These are phyloP conservation scores for Platorchestia sp. DNA, from an alignment of 1,140 invertebrate genomes.

Conservation along the genomic window DNA sequence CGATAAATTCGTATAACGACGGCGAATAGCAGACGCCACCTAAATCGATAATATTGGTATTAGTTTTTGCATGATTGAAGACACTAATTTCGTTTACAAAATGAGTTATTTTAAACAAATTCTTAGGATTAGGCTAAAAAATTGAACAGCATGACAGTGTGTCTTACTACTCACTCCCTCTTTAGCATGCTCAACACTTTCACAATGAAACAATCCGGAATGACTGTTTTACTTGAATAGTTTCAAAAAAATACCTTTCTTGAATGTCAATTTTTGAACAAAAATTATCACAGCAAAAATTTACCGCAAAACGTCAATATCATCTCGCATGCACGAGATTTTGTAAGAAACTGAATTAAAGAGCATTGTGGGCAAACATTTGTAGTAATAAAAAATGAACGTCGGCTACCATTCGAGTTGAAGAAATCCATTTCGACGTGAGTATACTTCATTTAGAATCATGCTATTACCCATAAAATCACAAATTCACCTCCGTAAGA, in stretches of 20 bases:
- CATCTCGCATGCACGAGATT: neutral
- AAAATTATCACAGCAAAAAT: neutral
- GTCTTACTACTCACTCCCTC: too few relatives aligned
- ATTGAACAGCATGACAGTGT: too few relatives aligned
- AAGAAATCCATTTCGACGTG: neutral
- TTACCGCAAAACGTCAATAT: too few relatives aligned
- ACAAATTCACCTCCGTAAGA: neutral
- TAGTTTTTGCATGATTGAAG: too few relatives aligned
- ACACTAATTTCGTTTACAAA: too few relatives aligned
- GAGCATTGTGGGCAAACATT: neutral
- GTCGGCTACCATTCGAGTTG: neutral
- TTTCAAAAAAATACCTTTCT: neutral
- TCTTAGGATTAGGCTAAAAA: too few relatives aligned
- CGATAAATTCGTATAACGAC: too few relatives aligned
- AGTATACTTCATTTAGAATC: neutral
- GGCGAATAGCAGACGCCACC: too few relatives aligned
- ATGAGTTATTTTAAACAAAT: too few relatives aligned
- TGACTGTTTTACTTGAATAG: neutral
- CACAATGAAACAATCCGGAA: too few relatives aligned
- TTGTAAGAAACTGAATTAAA: neutral
- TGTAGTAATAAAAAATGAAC: neutral
- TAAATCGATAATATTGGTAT: too few relatives aligned
- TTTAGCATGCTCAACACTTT: too few relatives aligned
- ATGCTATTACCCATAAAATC: neutral
- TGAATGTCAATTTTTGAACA: neutral